Evolutionary conservation across 2,888 invertebrate genomes (phyloP), one percentile per base, ranked within the genome.

Genomic region (Torymus tubicola): DNA sequence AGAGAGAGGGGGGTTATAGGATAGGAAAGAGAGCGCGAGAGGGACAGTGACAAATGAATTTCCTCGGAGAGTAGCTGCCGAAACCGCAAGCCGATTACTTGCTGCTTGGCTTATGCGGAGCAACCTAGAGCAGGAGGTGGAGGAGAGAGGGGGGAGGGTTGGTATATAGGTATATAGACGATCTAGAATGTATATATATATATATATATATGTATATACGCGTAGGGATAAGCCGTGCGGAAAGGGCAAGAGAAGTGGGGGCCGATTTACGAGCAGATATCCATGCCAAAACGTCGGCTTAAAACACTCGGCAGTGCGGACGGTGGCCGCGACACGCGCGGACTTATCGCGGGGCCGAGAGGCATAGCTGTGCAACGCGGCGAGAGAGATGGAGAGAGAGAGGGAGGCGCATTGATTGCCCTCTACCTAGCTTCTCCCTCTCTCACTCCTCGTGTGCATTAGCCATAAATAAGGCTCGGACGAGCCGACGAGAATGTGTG

Each of bases 31-130:
- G 31, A 31, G 31, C 31, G 31, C 31, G 31, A 31, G 31, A 55
- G 57, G 24, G 82, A 78, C 75, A 78, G 71, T 82, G 82, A 82
- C 78, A 78, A 81, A 82, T 82, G 80, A 80, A 82, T 75, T 78
- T 81, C 80, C 75, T 77, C 64, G 60, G 69, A 80, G 69, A 73
- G 63, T 71, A 70, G 69, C 73, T 80, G 78, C 68, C 76, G 74
- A 80, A 82, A 82, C 78, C 78, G 78, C 78, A 70, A 80, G 76
- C 71, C 78, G 78, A 78, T 78, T 81, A 81, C 75, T 78, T 24
- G 72, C 73, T 55, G n/a, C 74, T 78, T 77, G 74, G 74, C 70
- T 75, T 79, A 65, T 52, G 74, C 74, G 65, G 57, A 57, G n/a
- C 14, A 42, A 24, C 24, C 13, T 11, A 52, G 64, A 55, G 61